Conservation (phyloP, 2,797 vertebrate genomes). For the Pogonophryne albipinna region DNA sequence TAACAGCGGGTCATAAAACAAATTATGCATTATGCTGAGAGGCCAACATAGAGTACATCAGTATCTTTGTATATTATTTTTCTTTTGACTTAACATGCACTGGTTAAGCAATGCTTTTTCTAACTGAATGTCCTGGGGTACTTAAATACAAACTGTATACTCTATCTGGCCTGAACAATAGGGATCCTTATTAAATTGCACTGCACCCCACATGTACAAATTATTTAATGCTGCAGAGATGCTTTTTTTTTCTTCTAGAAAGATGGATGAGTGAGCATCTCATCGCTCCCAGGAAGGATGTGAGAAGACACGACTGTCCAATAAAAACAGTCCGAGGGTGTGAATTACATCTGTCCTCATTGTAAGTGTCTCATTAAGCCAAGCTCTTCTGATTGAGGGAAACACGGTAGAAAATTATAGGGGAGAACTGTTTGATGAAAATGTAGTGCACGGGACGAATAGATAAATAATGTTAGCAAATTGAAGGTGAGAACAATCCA, state of each 20-base stretch:
- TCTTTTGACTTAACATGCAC: neutral
- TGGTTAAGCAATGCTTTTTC: neutral
- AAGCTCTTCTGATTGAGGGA: constrained; percentile 66
- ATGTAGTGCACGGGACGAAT: constrained; percentile 67
- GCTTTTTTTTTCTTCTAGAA: constrained; percentile 40
- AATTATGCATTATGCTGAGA: neutral
- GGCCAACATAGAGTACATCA: neutral
- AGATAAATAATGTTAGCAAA: constrained; percentile 74
- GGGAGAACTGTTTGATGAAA: constrained; percentile 69
- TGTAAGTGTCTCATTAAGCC: constrained; percentile 77
- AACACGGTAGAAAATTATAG: constrained; percentile 67
- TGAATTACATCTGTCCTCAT: constrained; percentile 78
- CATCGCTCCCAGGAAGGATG: constrained; percentile 61
- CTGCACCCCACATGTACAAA: constrained; percentile 34
- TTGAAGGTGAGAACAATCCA: constrained; percentile 79
- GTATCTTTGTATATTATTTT: neutral
- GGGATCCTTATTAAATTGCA: constrained; percentile 27
- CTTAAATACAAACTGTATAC: constrained; percentile 17
- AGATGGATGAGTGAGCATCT: constrained; percentile 65
- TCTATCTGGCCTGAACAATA: constrained; percentile 8
- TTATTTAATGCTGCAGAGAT: constrained; percentile 55
- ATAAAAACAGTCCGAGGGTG: constrained; percentile 69
- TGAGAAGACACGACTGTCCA: constrained; percentile 57
- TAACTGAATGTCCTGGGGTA: neutral
- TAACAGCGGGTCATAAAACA: neutral